Evolutionary conservation across 2,797 vertebrate species (phyloP).

Genomic region (Scyliorhinus canicula): DNA sequence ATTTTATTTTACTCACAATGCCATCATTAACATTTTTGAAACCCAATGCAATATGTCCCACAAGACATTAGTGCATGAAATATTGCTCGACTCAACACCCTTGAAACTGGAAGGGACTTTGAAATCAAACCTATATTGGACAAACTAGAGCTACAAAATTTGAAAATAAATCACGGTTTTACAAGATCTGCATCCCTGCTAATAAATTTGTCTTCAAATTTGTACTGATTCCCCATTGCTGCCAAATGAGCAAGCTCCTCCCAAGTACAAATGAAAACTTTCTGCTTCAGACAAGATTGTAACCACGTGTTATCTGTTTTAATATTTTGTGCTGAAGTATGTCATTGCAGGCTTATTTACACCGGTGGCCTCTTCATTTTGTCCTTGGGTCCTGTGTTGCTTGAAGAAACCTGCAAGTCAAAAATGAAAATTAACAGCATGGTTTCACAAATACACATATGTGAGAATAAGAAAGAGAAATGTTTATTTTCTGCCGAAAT

Average conservation of each 20-base stretch:
- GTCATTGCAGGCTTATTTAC: not conserved
- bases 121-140: not conserved
- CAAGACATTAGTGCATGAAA: not conserved
- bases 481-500: not conserved
- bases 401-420: not conserved
- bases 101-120: not conserved
- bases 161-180: not conserved
- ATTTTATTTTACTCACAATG: not conserved
- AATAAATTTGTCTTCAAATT: not conserved
- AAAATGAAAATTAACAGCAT: not conserved
- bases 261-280: not conserved
- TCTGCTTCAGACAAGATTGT: not conserved
- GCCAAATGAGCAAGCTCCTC: not conserved
- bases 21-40: not conserved
- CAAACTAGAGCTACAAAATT: not conserved
- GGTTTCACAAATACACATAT: not conserved
- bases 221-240: not conserved
- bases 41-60: not conserved
- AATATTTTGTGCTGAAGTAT: not conserved
- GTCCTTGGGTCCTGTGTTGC: conserved; percentile 5
- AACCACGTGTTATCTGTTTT: not conserved
- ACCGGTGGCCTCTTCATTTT: conserved; percentile 12
- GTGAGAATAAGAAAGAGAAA: not conserved
- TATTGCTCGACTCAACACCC: not conserved
- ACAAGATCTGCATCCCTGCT: not conserved